Percentiles rank a stretch among this genome's conserved stretches.
Evolutionary conservation across 2,797 vertebrate genomes (phyloP).

Genomic region (Pangasius krempfi): DNA sequence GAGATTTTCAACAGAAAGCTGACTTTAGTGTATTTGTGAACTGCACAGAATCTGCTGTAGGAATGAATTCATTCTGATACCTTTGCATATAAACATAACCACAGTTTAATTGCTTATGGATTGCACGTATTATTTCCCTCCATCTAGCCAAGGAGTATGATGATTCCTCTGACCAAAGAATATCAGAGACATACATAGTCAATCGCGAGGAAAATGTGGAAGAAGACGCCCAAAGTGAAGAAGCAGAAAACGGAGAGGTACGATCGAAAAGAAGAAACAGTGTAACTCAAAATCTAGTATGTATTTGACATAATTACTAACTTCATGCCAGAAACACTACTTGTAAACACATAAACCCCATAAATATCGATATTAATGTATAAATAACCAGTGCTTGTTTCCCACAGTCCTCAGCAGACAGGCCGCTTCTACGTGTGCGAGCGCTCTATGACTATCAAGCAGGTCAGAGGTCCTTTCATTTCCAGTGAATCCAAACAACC

Average conservation of each 20-base stretch:
- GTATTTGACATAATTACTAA: not conserved
- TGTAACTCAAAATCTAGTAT: not conserved
- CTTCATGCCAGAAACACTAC: not conserved
- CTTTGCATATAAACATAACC: not conserved
- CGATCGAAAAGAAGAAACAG: not conserved
- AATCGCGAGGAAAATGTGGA: conserved; percentile 47
- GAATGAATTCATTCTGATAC: not conserved
- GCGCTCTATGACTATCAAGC: conserved; percentile 81
- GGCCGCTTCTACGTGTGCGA: conserved; percentile 70
- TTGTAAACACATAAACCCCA: not conserved
- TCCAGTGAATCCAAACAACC: not conserved
- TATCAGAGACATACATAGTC: conserved; percentile 52
- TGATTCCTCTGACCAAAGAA: conserved; percentile 51
- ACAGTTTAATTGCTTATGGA: not conserved
- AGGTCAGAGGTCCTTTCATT: conserved; percentile 70
- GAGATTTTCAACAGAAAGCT: not conserved
- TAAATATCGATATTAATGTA: not conserved
- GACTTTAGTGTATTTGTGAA: not conserved
- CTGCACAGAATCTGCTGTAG: not conserved
- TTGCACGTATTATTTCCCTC: not conserved
- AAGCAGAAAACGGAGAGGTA: conserved; percentile 54
- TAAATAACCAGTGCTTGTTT: not conserved
- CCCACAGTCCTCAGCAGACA: conserved; percentile 65
- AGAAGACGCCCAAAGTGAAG: conserved; percentile 32
- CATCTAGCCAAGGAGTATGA: conserved; percentile 36